Conservation (phyloP, 92 coral and sea anemone genomes). For the Epizoanthus scotinus region DNA sequence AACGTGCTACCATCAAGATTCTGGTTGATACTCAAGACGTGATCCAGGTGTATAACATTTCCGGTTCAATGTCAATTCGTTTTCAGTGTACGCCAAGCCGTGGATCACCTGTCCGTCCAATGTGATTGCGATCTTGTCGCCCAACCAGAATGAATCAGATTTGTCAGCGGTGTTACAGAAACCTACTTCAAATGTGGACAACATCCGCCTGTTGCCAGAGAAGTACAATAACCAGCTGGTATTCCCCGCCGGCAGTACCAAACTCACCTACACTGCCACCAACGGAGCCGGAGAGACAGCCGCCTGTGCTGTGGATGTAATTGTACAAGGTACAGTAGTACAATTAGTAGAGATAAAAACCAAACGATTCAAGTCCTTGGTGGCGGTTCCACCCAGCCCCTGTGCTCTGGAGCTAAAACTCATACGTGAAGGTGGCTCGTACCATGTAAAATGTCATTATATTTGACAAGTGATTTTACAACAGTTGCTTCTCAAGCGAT, state of each 20-base stretch:
- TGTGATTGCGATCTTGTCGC: conserved; percentile 12
- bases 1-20: too few species aligned
- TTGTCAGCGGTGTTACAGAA: neutral
- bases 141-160: conserved; percentile 16
- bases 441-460: too few species aligned
- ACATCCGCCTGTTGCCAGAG: conserved; percentile 10
- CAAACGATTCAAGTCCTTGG: too few species aligned
- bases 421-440: too few species aligned
- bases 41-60: too few species aligned
- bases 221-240: conserved; percentile 24
- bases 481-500: too few species aligned
- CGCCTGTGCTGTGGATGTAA: conserved; percentile 8
- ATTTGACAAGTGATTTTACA: too few species aligned
- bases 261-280: conserved; percentile 10
- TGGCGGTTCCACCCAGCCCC: too few species aligned
- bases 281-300: conserved; percentile 27
- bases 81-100: conserved; percentile 30
- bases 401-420: too few species aligned
- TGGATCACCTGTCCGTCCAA: conserved; percentile 40
- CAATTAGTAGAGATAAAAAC: too few species aligned
- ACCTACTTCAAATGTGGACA: conserved; percentile 16
- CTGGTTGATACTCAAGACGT: too few species aligned
- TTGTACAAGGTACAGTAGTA: conserved; percentile 23
- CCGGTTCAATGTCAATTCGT: too few species aligned
- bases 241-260: conserved; percentile 20